phyloP scores from a whole-genome alignment of 2,113 vertebrate species.

The Corythornis madagascariensis region DNA sequence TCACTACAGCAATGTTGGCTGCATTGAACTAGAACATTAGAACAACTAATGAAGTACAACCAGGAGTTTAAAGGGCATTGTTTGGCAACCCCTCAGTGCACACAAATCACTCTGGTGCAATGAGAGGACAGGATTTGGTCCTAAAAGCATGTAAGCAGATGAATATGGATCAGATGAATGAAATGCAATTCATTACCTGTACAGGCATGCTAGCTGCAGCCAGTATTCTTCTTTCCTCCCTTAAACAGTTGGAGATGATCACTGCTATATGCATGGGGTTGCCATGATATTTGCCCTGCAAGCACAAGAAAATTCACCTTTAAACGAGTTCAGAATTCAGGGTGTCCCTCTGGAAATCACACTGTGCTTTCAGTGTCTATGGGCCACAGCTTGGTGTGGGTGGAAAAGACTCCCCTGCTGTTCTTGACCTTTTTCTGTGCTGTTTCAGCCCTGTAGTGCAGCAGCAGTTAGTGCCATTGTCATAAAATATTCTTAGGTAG shows the following conservation, averaged over 20 bases:
- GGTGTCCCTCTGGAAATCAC: background rate
- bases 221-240: conserved; percentile 92
- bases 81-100: background rate
- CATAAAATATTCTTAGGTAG: background rate
- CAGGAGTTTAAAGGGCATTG: background rate
- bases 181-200: conserved; percentile 82
- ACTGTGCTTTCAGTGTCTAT: background rate
- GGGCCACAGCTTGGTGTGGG: background rate
- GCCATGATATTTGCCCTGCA: conserved; percentile 87
- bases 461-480: background rate
- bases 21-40: background rate
- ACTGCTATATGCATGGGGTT: conserved; percentile 88
- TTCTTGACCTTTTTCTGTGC: background rate
- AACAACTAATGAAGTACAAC: conserved; percentile 4
- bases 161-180: background rate
- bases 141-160: background rate
- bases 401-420: background rate
- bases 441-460: background rate
- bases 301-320: conserved; percentile 26
- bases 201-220: conserved; percentile 89
- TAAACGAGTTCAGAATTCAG: background rate
- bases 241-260: conserved; percentile 90
- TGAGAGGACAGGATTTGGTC: background rate
- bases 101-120: background rate
- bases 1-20: background rate